Percentiles rank a stretch among this genome's conserved stretches.
Evolutionary conservation across 1,140 invertebrate species (phyloP).

Genomic region (Callitettix versicolor): DNA sequence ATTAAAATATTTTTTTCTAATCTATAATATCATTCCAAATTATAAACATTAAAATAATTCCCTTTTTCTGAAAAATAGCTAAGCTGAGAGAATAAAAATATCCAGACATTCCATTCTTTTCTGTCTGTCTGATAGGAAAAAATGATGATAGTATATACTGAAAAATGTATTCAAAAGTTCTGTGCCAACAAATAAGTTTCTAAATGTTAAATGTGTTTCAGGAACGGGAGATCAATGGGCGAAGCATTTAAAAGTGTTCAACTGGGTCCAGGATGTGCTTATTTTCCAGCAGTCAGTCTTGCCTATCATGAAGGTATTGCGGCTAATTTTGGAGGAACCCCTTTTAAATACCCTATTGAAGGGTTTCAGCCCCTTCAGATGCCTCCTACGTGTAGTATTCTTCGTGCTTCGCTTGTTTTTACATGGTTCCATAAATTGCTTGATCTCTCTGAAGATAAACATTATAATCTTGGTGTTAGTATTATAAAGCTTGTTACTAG

Average conservation of each 20-base stretch:
- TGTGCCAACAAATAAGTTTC: no score
- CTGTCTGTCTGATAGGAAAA: no score
- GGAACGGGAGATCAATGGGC: conserved; percentile 65
- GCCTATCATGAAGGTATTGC: conserved; percentile 62
- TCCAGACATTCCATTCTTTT: no score
- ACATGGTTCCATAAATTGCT: conserved; percentile 45
- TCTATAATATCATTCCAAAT: no score
- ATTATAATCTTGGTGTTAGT: background rate
- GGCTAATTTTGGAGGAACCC: conserved; percentile 68
- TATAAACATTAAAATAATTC: no score
- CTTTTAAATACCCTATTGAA: conserved; percentile 56
- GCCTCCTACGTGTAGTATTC: conserved; percentile 33
- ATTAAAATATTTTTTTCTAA: no score
- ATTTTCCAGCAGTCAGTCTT: conserved; percentile 67
- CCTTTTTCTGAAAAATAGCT: no score
- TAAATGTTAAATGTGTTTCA: conserved; percentile 26
- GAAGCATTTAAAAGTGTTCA: conserved; percentile 60
- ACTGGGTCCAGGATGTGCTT: conserved; percentile 58
- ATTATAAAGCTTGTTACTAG: background rate
- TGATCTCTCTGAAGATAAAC: background rate
- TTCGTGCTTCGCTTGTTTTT: conserved; percentile 43
- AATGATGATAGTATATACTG: no score
- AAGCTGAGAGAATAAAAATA: no score
- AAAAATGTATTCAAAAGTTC: no score
- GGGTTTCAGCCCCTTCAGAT: conserved; percentile 57